Conservation (phyloP, 2,113 vertebrate species). For the Osmerus mordax region DNA sequence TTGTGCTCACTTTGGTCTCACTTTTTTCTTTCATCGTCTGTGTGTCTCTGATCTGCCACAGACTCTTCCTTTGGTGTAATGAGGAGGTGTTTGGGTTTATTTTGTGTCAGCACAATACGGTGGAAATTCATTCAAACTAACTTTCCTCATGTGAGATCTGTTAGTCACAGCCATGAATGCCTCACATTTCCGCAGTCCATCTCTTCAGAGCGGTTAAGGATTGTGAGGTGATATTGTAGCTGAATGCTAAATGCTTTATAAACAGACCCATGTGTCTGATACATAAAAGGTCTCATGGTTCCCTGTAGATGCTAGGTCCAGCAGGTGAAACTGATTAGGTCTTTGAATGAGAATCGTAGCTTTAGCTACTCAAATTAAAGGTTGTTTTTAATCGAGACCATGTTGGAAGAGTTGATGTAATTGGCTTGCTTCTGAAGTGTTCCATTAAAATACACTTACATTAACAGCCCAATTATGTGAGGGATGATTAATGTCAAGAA, state of each 20-base stretch:
- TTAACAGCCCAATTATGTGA: constrained; percentile 59
- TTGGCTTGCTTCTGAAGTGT: constrained; percentile 60
- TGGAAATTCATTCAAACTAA: constrained; percentile 39
- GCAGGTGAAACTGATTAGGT: constrained; percentile 67
- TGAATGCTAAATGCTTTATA: constrained; percentile 50
- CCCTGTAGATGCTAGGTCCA: constrained; percentile 45
- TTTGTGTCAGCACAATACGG: constrained; percentile 29
- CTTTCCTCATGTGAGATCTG: constrained; percentile 43
- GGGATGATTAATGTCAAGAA: constrained; percentile 53
- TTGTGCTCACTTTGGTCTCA: neutral
- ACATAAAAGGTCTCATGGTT: constrained; percentile 57
- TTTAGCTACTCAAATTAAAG: constrained; percentile 47
- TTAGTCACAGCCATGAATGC: constrained; percentile 35
- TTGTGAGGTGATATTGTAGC: constrained; percentile 47
- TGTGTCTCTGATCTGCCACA: neutral
- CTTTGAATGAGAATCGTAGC: constrained; percentile 1
- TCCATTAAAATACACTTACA: constrained; percentile 64
- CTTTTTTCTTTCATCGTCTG: neutral
- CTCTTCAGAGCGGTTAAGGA: constrained; percentile 29
- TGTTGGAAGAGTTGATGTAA: constrained; percentile 62
- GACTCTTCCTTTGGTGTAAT: neutral
- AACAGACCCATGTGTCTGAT: constrained; percentile 64
- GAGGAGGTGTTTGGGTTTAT: neutral
- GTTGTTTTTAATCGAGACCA: constrained; percentile 62
- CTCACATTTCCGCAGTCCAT: constrained; percentile 15